These are phyloP conservation scores for Hormaphis cornu DNA, from an alignment of 1,140 invertebrate species.

Conservation along the genomic window DNA sequence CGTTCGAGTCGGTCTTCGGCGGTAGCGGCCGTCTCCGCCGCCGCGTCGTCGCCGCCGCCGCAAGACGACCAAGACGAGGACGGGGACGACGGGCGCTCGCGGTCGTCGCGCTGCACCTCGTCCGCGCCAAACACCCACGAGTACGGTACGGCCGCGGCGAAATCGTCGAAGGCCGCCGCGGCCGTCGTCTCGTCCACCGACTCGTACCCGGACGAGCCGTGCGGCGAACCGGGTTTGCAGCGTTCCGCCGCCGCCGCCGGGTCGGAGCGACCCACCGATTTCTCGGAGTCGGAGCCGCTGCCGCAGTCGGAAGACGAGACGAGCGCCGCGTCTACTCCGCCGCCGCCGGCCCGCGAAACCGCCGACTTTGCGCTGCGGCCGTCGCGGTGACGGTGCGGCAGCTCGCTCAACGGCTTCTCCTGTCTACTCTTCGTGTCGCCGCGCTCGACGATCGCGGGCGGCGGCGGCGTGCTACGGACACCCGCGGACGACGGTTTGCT, in stretches of 20 bases:
- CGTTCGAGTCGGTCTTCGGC: slow-evolving; percentile 16
- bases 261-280: not conserved
- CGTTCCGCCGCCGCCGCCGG: not conserved
- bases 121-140: slow-evolving; percentile 28
- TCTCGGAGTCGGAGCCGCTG: slow-evolving; percentile 14
- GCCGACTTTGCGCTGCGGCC: not conserved
- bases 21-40: not conserved
- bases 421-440: slow-evolving; percentile 3
- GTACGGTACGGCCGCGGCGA: not conserved
- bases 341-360: not conserved
- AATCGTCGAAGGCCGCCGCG: not conserved
- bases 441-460: not conserved
- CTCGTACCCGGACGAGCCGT: slow-evolving; percentile 13
- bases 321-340: not conserved
- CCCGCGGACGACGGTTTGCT: not conserved
- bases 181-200: slow-evolving; percentile 6
- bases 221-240: not conserved
- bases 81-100: not conserved
- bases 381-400: not conserved
- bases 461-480: not conserved
- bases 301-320: not conserved
- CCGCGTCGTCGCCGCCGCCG: not conserved
- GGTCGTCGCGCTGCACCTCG: not conserved
- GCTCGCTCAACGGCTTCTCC: not conserved
- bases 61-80: not conserved